Evolutionary conservation across 2,888 invertebrate genomes (phyloP), one percentile per base, ranked within the genome.

Genomic region (Quadroppia sp.): DNA sequence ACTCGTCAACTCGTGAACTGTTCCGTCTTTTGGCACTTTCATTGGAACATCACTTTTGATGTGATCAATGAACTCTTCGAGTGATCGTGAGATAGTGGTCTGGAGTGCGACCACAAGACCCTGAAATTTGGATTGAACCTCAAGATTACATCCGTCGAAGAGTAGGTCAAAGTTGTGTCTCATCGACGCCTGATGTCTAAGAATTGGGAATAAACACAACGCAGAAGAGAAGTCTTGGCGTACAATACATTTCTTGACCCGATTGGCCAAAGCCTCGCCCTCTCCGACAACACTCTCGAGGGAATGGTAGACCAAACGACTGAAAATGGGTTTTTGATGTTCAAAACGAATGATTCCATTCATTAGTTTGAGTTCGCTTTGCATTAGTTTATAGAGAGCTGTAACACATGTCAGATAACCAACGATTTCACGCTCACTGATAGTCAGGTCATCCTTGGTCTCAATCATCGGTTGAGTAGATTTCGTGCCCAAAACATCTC

Each of bases 1-100:
- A 76, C 92, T 94, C 0, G 96, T 95, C 75, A 95, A 86, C 83
- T 98, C 95, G 81, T 97, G 97, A 42, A 98, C 98, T 0, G 98
- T 99, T 75, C 98, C 99, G 85, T 99, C 99, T 81, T 90, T 91
- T 0, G 98, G 95, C 80, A 97, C 88, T 79, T 89, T 89, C 76
- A 84, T 83, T 72, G 84, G 85, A 53, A 82, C 81, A 77, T 85
- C 75, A 89, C 88, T 77, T 89, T 89, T 69, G 86, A 96, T 88
- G 75, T 90, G 92, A 80, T 95, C 95, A 75, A 94, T 88, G 83
- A 96, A 96, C 81, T 94, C 94, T 81, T 96, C 95, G 78, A 96
- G 83, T 11, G 92, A 91, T 82, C 91, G 91, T 45, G 90, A 87
- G 74, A 94, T 94, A 20, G 77, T 77, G 13, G 77, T 76, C 61